Base-by-base conservation (phyloP, 2,888 invertebrate genomes). In the Agriotes lineatus region DNA sequence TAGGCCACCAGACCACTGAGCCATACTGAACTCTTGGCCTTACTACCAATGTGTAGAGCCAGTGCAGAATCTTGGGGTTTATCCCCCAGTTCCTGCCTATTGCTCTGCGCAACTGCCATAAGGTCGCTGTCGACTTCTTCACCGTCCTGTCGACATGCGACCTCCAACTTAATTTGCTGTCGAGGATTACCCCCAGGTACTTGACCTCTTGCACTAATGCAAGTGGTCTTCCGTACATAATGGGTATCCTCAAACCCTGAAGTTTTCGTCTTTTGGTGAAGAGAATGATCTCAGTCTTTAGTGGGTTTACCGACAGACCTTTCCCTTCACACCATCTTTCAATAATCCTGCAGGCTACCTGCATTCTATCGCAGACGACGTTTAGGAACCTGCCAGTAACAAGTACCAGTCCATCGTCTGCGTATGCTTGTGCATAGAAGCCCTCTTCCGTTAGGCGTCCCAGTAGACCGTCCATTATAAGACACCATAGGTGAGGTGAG, bases 161-260 rank as follows among this genome's bases (percentile, higher is more conserved):
- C 10, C 10, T 48, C 60, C 56, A 71, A 16, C 33, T 62, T 19
- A 69, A 56, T n/a, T 72, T 67, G 1, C 56, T 59, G 42, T 72
- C 67, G 9, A 67, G 64, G 25, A 61, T 64, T 0, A 69, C 60
- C 9, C 67, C 65, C 1, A 67, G 20, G 5, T 67, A 67, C 30
- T 67, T 70, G 25, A 42, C 7, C n/a, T 14, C 1, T 57, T 37
- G 14, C 14, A 3, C 18, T 9, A 5, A 7, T 16, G 12, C 22
- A 7, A 20, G n/a, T 14, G 33, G 25, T 52, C 9, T 25, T 4
- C 33, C 25, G 14, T 22, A 48, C 20, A 48, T 48, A 4, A 12
- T 14, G 25, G 6, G 16, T 5, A 14, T 7, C 52, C 12, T 33
- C 10, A 48, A 48, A 1, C 5, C 33, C 1, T 33, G 16, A 1